Percentiles rank a stretch among this genome's conserved stretches.
Evolutionary conservation across 2,113 vertebrate genomes (phyloP).

Genomic region (Engystomops pustulosus): DNA sequence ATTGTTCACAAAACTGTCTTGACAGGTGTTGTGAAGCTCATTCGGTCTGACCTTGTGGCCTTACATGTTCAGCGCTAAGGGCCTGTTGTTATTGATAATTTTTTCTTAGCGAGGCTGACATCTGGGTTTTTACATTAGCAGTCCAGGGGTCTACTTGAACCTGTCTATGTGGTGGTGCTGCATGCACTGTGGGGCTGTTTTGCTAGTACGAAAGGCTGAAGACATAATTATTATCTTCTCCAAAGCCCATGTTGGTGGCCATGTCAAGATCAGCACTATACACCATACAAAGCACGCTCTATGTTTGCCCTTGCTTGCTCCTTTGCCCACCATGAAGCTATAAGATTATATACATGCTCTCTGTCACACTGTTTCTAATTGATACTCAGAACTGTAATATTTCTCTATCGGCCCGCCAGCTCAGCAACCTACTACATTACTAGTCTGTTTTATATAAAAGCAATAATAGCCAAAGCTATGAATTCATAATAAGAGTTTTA

Average conservation of each 20-base stretch:
- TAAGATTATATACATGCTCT: conserved; percentile 39
- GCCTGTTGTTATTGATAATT: conserved; percentile 9
- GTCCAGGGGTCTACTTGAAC: neutral
- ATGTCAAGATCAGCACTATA: conserved; percentile 19
- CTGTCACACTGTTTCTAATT: conserved; percentile 47
- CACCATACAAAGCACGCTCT: neutral
- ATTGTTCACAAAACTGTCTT: conserved; percentile 15
- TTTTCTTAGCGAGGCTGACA: conserved; percentile 8
- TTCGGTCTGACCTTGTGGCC: neutral
- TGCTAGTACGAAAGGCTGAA: neutral
- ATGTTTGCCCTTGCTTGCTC: conserved; percentile 20
- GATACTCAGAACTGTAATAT: conserved; percentile 34
- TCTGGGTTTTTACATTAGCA: conserved; percentile 8
- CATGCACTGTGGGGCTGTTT: neutral
- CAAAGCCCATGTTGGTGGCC: conserved; percentile 39
- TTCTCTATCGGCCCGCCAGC: neutral
- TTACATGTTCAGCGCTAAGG: conserved; percentile 26
- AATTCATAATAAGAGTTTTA: neutral
- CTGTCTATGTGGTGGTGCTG: neutral
- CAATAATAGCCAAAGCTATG: neutral
- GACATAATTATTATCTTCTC: conserved; percentile 47
- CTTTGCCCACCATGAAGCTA: conserved; percentile 21
- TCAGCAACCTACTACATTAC: neutral
- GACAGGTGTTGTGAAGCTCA: neutral
- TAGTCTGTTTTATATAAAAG: neutral